Percentiles rank a stretch among this genome's conserved stretches.
phyloP scores from a whole-genome alignment of 2,113 vertebrate species.

The Fukomys damarensis region DNA sequence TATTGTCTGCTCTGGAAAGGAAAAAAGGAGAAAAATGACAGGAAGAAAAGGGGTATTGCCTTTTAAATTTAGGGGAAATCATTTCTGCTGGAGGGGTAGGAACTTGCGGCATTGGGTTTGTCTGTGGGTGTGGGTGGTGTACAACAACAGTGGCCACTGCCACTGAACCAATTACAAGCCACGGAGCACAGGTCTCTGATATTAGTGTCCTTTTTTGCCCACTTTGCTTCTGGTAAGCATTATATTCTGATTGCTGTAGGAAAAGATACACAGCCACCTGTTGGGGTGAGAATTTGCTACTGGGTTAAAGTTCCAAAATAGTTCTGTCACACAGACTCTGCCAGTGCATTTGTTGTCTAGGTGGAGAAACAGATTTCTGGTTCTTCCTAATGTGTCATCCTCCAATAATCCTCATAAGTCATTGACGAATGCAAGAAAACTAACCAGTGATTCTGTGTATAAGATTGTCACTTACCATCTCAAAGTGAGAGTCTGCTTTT shows the following conservation, averaged over 20 bases:
- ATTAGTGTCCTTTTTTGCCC: neutral
- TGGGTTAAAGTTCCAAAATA: neutral
- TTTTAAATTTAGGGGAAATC: neutral
- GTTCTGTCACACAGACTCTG: neutral
- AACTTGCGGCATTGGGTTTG: neutral
- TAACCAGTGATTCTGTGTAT: neutral
- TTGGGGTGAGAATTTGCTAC: too few relatives aligned
- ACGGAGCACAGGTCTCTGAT: neutral
- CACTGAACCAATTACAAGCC: neutral
- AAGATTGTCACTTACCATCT: neutral
- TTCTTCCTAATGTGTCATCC: neutral
- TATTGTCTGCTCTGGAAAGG: neutral
- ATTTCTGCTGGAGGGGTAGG: neutral
- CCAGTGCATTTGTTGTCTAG: neutral
- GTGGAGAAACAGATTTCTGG: neutral
- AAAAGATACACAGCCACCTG: neutral
- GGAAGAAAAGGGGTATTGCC: neutral
- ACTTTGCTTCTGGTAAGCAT: neutral
- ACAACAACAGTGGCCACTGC: too few relatives aligned
- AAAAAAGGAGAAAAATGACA: neutral
- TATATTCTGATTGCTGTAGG: neutral
- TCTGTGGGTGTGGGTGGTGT: neutral
- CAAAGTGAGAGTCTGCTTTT: neutral
- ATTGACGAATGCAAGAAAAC: constrained; percentile 9
- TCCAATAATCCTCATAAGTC: neutral